These are phyloP conservation scores for Pollicipes pollicipes DNA, from an alignment of 1,140 invertebrate species.

Conservation along the genomic window DNA sequence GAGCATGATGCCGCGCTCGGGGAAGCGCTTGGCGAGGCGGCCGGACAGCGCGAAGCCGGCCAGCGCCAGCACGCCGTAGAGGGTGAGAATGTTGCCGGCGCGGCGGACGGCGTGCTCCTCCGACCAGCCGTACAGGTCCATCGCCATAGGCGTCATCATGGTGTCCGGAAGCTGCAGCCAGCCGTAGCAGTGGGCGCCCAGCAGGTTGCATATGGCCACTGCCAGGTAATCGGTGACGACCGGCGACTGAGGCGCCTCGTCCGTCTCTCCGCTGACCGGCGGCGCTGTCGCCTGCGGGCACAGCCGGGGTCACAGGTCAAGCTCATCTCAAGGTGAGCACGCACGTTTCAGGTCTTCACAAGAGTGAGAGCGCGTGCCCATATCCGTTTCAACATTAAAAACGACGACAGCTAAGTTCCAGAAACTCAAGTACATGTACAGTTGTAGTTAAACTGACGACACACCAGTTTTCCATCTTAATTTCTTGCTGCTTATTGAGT, in stretches of 20 bases:
- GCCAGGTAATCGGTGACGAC: neutral
- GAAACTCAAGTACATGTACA: no score
- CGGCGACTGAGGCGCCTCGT: neutral
- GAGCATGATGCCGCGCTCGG: neutral
- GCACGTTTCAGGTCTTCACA: no score
- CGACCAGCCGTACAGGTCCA: neutral
- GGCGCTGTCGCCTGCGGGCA: no score
- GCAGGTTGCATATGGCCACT: neutral
- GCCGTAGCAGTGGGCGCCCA: constrained; percentile 1
- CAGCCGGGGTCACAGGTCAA: neutral
- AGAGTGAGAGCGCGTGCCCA: no score
- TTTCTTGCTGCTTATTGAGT: no score
- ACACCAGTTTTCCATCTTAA: no score
- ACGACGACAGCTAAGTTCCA: no score
- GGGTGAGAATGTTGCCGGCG: neutral
- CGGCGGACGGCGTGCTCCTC: neutral
- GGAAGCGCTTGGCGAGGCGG: neutral
- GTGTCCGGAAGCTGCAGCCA: constrained; percentile 1
- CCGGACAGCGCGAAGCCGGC: neutral
- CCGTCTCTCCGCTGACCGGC: neutral
- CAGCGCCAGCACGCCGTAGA: neutral
- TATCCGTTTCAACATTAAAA: no score
- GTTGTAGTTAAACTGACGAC: no score
- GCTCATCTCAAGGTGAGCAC: no score
- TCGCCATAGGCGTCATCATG: constrained; percentile 2